phyloP scores from a whole-genome alignment of 2,113 vertebrate genomes.

The Carlito syrichta region DNA sequence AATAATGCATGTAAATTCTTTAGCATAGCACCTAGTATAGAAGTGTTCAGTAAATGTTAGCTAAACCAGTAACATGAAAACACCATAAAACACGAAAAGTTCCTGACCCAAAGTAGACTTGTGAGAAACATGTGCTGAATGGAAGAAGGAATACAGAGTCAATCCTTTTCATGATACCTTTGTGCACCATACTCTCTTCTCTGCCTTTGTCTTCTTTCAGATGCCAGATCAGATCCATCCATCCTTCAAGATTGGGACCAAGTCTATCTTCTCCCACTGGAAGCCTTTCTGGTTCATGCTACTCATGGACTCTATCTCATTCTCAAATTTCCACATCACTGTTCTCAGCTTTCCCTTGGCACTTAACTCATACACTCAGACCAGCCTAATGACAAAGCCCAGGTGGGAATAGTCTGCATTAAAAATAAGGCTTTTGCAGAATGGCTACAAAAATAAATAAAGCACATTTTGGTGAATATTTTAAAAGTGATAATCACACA shows the following conservation, averaged over 20 bases:
- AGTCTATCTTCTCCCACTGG: not conserved
- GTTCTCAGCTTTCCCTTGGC: not conserved
- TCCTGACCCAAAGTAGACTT: not conserved
- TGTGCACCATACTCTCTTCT: not conserved
- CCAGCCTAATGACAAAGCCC: not conserved
- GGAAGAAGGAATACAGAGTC: not conserved
- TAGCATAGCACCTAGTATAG: not conserved
- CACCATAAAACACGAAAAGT: too few relatives aligned
- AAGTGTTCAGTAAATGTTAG: too few relatives aligned
- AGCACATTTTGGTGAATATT: not conserved
- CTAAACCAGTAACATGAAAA: not conserved
- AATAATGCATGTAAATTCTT: not conserved
- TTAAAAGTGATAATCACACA: not conserved
- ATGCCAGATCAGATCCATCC: not conserved
- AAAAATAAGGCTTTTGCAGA: not conserved
- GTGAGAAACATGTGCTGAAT: not conserved
- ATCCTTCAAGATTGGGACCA: not conserved
- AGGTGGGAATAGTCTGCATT: not conserved
- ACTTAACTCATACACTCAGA: not conserved
- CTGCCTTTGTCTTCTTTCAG: not conserved
- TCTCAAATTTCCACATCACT: not conserved
- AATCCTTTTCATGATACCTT: accelerated
- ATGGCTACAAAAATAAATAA: not conserved
- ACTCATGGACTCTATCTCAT: not conserved
- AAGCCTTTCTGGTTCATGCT: not conserved